These are phyloP conservation scores for Torymus auratus DNA, from an alignment of 2,888 invertebrate species.

Conservation along the genomic window DNA sequence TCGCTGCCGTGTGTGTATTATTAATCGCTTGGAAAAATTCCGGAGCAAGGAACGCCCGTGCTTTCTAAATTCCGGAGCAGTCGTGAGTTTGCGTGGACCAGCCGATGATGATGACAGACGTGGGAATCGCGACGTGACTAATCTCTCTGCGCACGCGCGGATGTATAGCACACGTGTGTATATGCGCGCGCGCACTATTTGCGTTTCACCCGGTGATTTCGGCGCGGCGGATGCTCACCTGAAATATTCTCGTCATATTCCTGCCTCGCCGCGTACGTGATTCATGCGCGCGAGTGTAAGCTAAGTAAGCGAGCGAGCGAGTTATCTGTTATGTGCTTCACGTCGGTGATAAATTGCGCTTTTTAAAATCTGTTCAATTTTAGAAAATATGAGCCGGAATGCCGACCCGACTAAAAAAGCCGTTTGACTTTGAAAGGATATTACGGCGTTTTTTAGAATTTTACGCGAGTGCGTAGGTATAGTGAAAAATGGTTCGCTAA, in stretches of 20 bases:
- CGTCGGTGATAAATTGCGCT: background rate
- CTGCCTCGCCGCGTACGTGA: background rate
- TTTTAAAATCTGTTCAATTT: background rate
- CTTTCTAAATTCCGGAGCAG: too few species aligned
- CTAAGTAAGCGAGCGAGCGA: background rate
- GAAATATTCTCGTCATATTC: background rate
- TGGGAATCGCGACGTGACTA: background rate
- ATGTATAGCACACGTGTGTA: background rate
- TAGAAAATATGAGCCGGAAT: background rate
- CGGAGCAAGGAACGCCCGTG: too few species aligned
- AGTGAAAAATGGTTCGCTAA: too few species aligned
- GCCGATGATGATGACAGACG: too few species aligned
- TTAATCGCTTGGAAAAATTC: too few species aligned
- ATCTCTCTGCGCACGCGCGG: background rate
- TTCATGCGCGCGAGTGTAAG: background rate
- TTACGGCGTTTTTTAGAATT: too few species aligned
- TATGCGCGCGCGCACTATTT: background rate
- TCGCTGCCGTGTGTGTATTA: too few species aligned
- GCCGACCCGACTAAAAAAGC: too few species aligned
- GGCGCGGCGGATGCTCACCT: conserved; percentile 4
- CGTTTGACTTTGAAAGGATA: too few species aligned
- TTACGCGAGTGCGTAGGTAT: too few species aligned
- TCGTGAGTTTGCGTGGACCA: too few species aligned
- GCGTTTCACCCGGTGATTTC: conserved; percentile 22
- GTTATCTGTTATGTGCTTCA: too few species aligned